These are phyloP conservation scores for Porites lutea DNA, from an alignment of 64 coral and sea anemone species.

Conservation along the genomic window DNA sequence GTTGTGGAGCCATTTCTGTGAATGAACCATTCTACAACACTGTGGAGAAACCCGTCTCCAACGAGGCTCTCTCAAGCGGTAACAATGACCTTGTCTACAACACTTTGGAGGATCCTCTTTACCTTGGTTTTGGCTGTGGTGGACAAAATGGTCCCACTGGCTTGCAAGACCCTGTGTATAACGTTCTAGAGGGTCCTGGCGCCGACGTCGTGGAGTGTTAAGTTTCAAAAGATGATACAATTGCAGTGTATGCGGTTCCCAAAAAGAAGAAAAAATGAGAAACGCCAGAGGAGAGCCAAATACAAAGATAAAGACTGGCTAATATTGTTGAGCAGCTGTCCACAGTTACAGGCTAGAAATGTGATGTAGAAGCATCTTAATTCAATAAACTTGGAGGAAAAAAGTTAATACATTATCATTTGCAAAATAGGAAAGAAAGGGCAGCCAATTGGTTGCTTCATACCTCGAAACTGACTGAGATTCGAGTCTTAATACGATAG, in stretches of 20 bases:
- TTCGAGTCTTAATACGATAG: too few relatives aligned
- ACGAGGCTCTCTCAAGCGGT: neutral
- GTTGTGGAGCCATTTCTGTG: neutral
- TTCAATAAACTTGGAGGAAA: too few relatives aligned
- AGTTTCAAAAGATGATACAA: neutral
- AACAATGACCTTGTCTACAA: neutral
- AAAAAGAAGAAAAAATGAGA: neutral
- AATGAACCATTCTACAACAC: slow-evolving; percentile 12
- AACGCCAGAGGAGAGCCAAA: neutral
- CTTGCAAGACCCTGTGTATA: slow-evolving; percentile 4
- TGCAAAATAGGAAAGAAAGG: too few relatives aligned
- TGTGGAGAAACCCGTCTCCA: neutral
- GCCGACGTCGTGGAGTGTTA: neutral
- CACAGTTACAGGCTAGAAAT: too few relatives aligned
- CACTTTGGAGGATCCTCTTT: neutral
- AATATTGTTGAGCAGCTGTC: too few relatives aligned
- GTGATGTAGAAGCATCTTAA: too few relatives aligned
- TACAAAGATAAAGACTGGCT: too few relatives aligned
- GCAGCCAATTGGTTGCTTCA: too few relatives aligned
- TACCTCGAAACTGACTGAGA: too few relatives aligned
- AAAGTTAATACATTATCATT: too few relatives aligned
- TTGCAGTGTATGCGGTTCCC: neutral
- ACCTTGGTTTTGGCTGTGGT: neutral
- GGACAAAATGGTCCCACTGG: neutral
- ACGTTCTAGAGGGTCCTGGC: slow-evolving; percentile 3